These are phyloP conservation scores for Leptinotarsa tumamoca DNA, from an alignment of 2,888 invertebrate genomes.

Conservation along the genomic window DNA sequence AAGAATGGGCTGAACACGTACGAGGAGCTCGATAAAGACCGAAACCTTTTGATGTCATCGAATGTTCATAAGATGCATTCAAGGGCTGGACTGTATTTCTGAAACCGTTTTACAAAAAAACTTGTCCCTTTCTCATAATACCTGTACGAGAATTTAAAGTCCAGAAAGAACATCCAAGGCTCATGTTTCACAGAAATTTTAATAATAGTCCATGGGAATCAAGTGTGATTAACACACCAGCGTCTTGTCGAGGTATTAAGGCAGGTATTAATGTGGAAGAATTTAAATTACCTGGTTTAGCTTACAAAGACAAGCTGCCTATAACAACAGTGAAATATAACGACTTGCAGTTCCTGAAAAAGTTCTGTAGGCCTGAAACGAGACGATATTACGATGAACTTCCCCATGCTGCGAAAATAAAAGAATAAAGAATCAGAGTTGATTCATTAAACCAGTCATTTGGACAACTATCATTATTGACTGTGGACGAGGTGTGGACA, in stretches of 20 bases:
- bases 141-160: not conserved
- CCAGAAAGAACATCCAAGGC: not conserved
- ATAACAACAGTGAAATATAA: not conserved
- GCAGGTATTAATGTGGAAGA: conserved; percentile 12
- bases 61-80: conserved; percentile 18
- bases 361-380: too few relatives aligned
- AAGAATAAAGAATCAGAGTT: too few relatives aligned
- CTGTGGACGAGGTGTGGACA: too few relatives aligned
- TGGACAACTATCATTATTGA: too few relatives aligned
- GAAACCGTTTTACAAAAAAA: not conserved
- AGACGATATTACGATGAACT: not conserved
- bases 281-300: conserved; percentile 13
- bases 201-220: too few relatives aligned
- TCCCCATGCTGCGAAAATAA: too few relatives aligned
- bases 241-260: conserved; percentile 2
- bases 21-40: conserved; percentile 17
- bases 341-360: too few relatives aligned
- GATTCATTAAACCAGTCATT: too few relatives aligned
- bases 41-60: conserved; percentile 14
- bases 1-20: conserved; percentile 15
- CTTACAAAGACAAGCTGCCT: conserved; percentile 14
- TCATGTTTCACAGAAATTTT: too few relatives aligned
- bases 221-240: not conserved
- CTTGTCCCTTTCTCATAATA: not conserved
- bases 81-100: conserved; percentile 16